Evolutionary conservation across 2,113 vertebrate genomes (phyloP).

Genomic region (Chloroceryle aenea): DNA sequence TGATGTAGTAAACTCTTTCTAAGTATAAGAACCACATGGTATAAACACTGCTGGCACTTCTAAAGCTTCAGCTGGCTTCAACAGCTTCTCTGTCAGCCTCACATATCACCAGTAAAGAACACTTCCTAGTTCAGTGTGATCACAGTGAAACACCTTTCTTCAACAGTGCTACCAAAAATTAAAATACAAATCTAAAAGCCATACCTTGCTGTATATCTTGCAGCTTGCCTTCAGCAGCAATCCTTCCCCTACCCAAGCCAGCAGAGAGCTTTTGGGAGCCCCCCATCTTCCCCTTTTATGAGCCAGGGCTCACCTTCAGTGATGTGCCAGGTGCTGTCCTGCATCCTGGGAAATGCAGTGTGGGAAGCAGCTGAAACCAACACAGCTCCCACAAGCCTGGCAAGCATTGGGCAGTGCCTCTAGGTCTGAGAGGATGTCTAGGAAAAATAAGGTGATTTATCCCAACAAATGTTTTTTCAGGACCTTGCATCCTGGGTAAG

Average conservation of each 20-base stretch:
- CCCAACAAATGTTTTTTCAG: not conserved
- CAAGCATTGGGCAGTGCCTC: not conserved
- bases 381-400: not conserved
- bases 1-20: not conserved
- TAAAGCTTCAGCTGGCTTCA: not conserved
- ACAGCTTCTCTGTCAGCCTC: not conserved
- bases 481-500: not conserved
- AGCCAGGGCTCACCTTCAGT: not conserved
- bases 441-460: not conserved
- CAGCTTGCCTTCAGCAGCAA: not conserved
- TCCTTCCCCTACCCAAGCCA: not conserved
- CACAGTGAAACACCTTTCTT: not conserved
- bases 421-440: accelerated
- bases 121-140: not conserved
- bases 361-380: not conserved
- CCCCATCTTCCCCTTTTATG: not conserved
- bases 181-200: not conserved
- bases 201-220: not conserved
- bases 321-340: not conserved
- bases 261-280: accelerated
- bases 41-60: not conserved
- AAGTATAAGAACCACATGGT: not conserved
- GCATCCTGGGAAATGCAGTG: not conserved
- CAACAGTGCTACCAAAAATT: not conserved
- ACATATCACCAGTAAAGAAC: not conserved